Conservation (phyloP, 2,113 vertebrate genomes). For the Thymallus thymallus region DNA sequence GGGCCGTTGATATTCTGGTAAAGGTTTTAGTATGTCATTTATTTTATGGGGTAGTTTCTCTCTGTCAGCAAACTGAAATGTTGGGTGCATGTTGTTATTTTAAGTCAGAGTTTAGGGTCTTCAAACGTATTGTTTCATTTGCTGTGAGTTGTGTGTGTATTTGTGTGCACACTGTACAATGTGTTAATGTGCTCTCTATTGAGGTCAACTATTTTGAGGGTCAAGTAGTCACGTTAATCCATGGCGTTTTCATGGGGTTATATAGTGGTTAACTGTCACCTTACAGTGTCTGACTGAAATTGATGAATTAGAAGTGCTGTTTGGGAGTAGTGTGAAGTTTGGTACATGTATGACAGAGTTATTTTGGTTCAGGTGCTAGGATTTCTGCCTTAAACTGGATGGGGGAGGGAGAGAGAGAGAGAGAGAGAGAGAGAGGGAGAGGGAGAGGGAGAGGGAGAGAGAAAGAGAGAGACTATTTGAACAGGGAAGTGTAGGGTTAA, state of each 20-base stretch:
- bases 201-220: neutral
- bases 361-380: slow-evolving; percentile 43
- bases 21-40: neutral
- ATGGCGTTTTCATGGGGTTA: slow-evolving; percentile 5
- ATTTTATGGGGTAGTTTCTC: too few species aligned
- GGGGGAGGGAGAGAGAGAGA: neutral
- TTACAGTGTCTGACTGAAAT: slow-evolving; percentile 16
- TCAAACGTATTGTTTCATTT: neutral
- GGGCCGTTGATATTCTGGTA: slow-evolving; percentile 38
- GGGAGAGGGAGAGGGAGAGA: slow-evolving; percentile 35
- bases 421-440: neutral
- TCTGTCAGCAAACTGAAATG: neutral
- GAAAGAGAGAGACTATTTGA: slow-evolving; percentile 23
- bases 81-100: neutral
- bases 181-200: neutral
- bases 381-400: neutral
- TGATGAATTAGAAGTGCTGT: neutral
- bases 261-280: slow-evolving; percentile 1
- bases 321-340: neutral
- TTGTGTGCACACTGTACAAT: neutral
- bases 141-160: neutral
- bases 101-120: too few species aligned
- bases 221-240: neutral
- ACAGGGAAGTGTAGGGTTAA: slow-evolving; percentile 28
- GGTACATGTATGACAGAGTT: slow-evolving; percentile 14